phyloP scores from a whole-genome alignment of 2,797 vertebrate species.

The Phrynocephalus vlangalii region DNA sequence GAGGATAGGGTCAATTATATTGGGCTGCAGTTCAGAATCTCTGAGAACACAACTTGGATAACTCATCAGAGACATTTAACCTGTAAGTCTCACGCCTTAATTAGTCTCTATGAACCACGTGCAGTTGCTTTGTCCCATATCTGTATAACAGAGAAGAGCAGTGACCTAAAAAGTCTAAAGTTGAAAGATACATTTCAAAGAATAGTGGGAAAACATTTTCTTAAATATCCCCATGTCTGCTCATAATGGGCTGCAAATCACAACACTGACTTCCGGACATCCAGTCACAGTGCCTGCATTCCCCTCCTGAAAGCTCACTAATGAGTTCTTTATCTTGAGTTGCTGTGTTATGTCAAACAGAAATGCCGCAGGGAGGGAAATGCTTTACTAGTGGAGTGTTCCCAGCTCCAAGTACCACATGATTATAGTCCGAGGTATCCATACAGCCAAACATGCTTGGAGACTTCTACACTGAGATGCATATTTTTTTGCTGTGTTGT shows the following conservation, averaged over 20 bases:
- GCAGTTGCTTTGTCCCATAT: slow-evolving; percentile 30
- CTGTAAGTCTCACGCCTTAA: slow-evolving; percentile 48
- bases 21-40: slow-evolving; percentile 19
- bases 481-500: slow-evolving; percentile 56
- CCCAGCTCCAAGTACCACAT: slow-evolving; percentile 41
- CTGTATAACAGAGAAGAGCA: slow-evolving; percentile 41
- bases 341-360: slow-evolving; percentile 57
- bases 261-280: slow-evolving; percentile 41
- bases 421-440: slow-evolving; percentile 59
- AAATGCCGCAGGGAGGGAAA: slow-evolving; percentile 47
- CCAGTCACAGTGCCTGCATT: slow-evolving; percentile 42
- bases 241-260: slow-evolving; percentile 51
- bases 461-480: slow-evolving; percentile 53
- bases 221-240: slow-evolving; percentile 46
- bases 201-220: slow-evolving; percentile 42
- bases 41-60: slow-evolving; percentile 42
- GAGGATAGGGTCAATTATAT: background rate
- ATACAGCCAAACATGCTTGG: slow-evolving; percentile 49
- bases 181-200: slow-evolving; percentile 58
- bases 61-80: slow-evolving; percentile 21
- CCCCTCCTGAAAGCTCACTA: slow-evolving; percentile 24
- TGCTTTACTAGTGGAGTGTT: slow-evolving; percentile 48
- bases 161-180: slow-evolving; percentile 50
- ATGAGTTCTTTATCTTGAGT: slow-evolving; percentile 68
- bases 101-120: slow-evolving; percentile 36